Percentiles rank a stretch among this genome's conserved stretches.
These are phyloP conservation scores for Crocuta crocuta DNA, from an alignment of 2,113 vertebrate species.

Conservation along the genomic window DNA sequence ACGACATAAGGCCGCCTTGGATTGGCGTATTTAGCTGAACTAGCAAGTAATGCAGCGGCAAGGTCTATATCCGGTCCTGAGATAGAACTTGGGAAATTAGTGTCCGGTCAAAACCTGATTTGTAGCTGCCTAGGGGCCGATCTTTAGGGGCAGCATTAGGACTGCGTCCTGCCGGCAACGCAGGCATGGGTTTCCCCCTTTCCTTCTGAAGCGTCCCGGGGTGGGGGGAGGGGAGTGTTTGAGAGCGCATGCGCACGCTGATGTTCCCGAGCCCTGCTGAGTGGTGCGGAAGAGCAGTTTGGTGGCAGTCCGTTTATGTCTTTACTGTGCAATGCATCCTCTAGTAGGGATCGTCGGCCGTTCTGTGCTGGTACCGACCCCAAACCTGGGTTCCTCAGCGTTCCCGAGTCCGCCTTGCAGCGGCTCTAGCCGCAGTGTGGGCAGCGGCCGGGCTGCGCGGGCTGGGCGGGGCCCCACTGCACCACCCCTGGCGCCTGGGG, in stretches of 20 bases:
- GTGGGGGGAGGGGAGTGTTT: slow-evolving; percentile 84
- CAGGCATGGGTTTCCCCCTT: slow-evolving; percentile 77
- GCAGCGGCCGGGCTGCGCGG: not conserved
- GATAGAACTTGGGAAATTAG: slow-evolving; percentile 88
- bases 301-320: slow-evolving; percentile 87
- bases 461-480: too few relatives aligned
- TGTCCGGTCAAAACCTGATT: slow-evolving; percentile 86
- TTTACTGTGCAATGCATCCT: slow-evolving; percentile 80
- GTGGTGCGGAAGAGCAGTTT: slow-evolving; percentile 86
- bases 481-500: too few relatives aligned
- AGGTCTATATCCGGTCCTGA: slow-evolving; percentile 86
- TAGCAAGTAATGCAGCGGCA: slow-evolving; percentile 41
- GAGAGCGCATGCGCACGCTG: slow-evolving; percentile 84
- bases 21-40: slow-evolving; percentile 82
- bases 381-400: slow-evolving; percentile 84
- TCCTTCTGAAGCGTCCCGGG: slow-evolving; percentile 82
- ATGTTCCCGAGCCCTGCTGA: slow-evolving; percentile 85
- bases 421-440: not conserved
- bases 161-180: slow-evolving; percentile 73
- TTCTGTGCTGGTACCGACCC: slow-evolving; percentile 84
- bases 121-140: not conserved
- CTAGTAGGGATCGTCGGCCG: slow-evolving; percentile 50
- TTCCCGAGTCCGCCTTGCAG: slow-evolving; percentile 44
- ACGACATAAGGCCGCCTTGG: slow-evolving; percentile 12
- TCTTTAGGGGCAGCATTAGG: not conserved